These are phyloP conservation scores for Prorops nasuta DNA, from an alignment of 1,140 invertebrate species.

Conservation along the genomic window DNA sequence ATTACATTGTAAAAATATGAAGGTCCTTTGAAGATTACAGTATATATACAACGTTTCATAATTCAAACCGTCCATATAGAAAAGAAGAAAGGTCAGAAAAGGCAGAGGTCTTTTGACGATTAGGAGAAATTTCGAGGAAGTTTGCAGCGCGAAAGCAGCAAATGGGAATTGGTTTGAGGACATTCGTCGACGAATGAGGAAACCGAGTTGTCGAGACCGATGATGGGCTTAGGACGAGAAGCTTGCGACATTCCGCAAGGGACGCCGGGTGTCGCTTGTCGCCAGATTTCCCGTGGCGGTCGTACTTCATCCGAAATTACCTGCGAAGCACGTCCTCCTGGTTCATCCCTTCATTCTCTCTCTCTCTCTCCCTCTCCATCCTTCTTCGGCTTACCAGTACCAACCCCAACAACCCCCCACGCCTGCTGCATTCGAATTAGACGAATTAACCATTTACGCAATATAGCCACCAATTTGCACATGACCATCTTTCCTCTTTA, in stretches of 20 bases:
- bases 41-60: no score
- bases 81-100: no score
- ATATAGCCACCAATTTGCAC: no score
- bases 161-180: constrained; percentile 1
- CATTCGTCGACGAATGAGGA: constrained; percentile 6
- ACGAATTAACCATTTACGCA: no score
- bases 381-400: not conserved
- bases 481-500: no score
- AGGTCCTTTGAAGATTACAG: no score
- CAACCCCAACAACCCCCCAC: not conserved
- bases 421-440: not conserved
- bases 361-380: not conserved
- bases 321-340: not conserved
- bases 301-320: not conserved
- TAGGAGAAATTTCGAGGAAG: no score
- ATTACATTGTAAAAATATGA: no score
- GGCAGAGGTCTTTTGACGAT: no score
- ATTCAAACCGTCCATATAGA: no score
- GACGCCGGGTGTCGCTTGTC: not conserved
- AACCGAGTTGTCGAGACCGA: constrained; percentile 16
- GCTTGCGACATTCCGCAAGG: not conserved
- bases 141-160: not conserved
- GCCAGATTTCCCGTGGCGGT: not conserved
- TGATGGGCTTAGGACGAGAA: constrained; percentile 1
- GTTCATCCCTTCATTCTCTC: not conserved